Percentiles rank a stretch among this genome's conserved stretches.
These are phyloP conservation scores for Drosophila limbata DNA, from an alignment of 2,888 invertebrate genomes.

Conservation along the genomic window DNA sequence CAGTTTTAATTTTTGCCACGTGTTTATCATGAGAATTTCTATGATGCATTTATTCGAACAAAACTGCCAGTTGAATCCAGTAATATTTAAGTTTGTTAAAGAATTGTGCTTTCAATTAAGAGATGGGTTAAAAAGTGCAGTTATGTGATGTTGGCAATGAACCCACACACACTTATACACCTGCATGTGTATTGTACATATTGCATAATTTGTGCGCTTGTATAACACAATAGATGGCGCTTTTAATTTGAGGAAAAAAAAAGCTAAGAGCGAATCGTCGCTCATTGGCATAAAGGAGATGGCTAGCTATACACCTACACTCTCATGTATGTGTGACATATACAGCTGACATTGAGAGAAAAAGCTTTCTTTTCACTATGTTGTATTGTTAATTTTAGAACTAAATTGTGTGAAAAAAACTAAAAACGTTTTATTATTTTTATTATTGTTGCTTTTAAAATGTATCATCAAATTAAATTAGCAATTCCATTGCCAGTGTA, in stretches of 20 bases:
- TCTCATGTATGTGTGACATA: not conserved
- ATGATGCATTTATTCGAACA: too few species aligned
- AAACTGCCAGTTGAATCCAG: conserved; percentile 18
- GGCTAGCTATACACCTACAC: conserved; percentile 19
- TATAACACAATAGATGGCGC: conserved; percentile 48
- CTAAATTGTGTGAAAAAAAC: conserved; percentile 40
- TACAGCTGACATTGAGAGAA: conserved; percentile 48
- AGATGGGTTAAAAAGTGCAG: conserved; percentile 5
- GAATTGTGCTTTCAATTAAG: conserved; percentile 1
- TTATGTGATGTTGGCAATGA: conserved; percentile 37
- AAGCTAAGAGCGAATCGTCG: conserved; percentile 21
- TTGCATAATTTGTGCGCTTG: conserved; percentile 56
- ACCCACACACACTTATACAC: not conserved
- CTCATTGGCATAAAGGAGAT: conserved; percentile 34
- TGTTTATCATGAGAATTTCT: conserved; percentile 6
- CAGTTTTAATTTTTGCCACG: conserved; percentile 39
- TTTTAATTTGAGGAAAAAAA: conserved; percentile 17
- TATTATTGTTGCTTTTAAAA: conserved; percentile 21
- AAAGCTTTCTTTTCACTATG: conserved; percentile 34
- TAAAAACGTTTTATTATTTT: not conserved
- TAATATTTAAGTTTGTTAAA: conserved; percentile 7
- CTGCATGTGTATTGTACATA: conserved; percentile 4
- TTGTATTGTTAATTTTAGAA: conserved; percentile 64
- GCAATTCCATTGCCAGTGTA: conserved; percentile 23
- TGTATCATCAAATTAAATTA: conserved; percentile 57